Evolutionary conservation across 2,113 vertebrate species (phyloP).

Genomic region (Eulacestoma nigropectus): DNA sequence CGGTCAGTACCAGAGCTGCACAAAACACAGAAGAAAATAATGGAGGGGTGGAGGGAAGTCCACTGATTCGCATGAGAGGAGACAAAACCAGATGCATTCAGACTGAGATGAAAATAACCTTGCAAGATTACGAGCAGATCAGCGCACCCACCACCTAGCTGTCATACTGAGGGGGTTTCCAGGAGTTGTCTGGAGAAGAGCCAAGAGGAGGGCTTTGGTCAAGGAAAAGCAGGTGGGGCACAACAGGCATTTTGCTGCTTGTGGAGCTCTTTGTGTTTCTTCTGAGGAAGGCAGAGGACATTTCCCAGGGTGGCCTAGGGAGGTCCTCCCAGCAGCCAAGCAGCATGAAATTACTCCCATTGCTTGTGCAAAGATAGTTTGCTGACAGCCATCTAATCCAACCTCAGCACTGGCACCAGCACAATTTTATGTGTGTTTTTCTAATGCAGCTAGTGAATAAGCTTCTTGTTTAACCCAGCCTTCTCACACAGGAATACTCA

Average conservation of each 20-base stretch:
- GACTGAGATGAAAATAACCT: not conserved
- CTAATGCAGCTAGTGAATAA: not conserved
- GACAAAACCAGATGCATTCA: not conserved
- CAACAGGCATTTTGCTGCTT: not conserved
- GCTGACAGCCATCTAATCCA: not conserved
- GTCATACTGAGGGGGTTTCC: not conserved
- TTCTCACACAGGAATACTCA: not conserved
- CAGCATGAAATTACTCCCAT: not conserved
- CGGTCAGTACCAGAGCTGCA: not conserved
- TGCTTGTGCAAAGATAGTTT: not conserved
- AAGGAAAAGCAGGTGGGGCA: not conserved
- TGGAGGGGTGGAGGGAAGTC: no score
- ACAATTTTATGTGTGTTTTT: not conserved
- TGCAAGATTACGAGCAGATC: not conserved
- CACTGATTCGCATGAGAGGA: not conserved
- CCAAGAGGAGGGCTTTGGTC: not conserved
- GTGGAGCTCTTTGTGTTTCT: not conserved
- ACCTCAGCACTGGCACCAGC: not conserved
- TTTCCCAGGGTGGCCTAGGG: not conserved
- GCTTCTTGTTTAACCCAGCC: not conserved
- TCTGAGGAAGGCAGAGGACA: not conserved
- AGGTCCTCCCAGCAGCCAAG: not conserved
- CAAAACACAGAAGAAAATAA: not conserved
- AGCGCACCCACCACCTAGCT: not conserved
- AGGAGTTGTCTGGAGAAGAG: not conserved